Percentiles rank a stretch among this genome's conserved stretches.
Evolutionary conservation across 2,797 vertebrate genomes (phyloP).

Genomic region (Silurus lanzhouensis): DNA sequence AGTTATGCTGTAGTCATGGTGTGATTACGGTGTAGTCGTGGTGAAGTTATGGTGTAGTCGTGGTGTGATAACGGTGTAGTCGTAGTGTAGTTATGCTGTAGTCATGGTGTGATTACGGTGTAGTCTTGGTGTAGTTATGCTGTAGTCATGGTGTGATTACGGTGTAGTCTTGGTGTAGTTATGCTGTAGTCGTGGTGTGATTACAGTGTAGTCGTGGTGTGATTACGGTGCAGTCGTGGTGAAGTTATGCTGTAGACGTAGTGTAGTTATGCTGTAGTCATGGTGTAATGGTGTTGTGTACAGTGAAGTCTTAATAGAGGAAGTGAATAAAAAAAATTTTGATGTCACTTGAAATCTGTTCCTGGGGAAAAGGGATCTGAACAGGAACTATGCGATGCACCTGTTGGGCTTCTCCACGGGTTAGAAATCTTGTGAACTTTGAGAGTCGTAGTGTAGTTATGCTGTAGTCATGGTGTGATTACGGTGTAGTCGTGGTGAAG

Average conservation of each 20-base stretch:
- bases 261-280: no score
- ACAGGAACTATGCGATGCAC: conserved; percentile 52
- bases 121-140: not conserved
- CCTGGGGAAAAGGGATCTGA: no score
- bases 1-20: not conserved
- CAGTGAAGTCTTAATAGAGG: not conserved
- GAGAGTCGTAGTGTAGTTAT: conserved; percentile 63
- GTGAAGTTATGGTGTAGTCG: not conserved
- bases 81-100: no score
- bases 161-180: no score
- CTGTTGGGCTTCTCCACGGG: conserved; percentile 82
- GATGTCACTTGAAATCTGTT: not conserved
- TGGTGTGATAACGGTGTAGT: no score
- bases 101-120: no score
- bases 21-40: no score
- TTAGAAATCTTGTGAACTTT: conserved; percentile 78
- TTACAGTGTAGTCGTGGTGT: not conserved
- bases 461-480: not conserved
- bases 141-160: not conserved
- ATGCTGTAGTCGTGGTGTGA: no score
- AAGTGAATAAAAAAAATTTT: not conserved
- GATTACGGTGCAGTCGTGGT: no score
- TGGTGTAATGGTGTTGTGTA: no score
- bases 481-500: no score
- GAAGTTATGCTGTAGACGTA: no score